These are phyloP conservation scores for Punctoribates punctum DNA, from an alignment of 2,888 invertebrate genomes.

Conservation along the genomic window DNA sequence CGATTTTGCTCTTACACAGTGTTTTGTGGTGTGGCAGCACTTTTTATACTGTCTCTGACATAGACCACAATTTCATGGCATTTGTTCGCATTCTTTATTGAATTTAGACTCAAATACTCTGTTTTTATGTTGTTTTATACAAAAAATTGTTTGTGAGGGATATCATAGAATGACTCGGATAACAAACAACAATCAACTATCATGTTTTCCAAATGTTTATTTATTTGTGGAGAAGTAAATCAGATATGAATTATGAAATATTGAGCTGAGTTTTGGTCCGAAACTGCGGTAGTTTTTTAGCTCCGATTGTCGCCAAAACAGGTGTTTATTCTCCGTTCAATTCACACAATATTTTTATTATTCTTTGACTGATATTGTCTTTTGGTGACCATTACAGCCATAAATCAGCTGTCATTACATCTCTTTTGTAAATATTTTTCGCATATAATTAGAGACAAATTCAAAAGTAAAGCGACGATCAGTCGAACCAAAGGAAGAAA, in stretches of 20 bases:
- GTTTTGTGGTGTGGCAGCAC: too few relatives aligned
- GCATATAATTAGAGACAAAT: constrained; percentile 5
- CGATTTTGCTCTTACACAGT: too few relatives aligned
- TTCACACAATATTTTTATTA: constrained; percentile 1
- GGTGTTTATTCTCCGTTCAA: not conserved
- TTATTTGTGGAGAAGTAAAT: too few relatives aligned
- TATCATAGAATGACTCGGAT: not conserved
- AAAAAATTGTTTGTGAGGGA: not conserved
- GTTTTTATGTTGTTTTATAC: not conserved
- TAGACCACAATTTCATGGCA: not conserved
- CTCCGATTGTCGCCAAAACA: not conserved
- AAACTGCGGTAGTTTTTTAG: too few relatives aligned
- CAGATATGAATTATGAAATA: not conserved
- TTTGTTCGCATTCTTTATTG: not conserved
- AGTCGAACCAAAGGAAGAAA: not conserved
- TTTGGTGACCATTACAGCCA: not conserved
- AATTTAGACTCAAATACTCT: not conserved
- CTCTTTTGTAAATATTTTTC: not conserved
- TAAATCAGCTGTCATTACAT: constrained; percentile 24
- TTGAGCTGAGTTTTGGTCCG: too few relatives aligned
- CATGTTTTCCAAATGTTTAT: too few relatives aligned
- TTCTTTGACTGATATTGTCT: not conserved
- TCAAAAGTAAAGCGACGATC: not conserved
- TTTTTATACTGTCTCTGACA: too few relatives aligned
- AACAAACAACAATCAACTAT: not conserved